Base-by-base conservation (phyloP, 2,888 invertebrate species). In the Drosophila atripex region DNA sequence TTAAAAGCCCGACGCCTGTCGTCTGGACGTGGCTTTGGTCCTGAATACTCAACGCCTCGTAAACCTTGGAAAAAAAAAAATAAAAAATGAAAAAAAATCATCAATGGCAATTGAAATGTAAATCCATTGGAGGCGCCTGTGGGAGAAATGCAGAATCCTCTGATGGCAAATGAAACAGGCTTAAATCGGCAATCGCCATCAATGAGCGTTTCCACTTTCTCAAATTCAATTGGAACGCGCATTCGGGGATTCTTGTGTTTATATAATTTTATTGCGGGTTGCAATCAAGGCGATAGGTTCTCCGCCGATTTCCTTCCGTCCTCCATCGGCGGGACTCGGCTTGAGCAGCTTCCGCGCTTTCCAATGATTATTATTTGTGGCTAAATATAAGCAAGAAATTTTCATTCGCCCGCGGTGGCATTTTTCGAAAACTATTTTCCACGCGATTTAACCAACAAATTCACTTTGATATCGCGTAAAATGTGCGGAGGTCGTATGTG, bases 231-330 rank as follows among this genome's bases (percentile, higher is more conserved):
- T 46, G 35, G 35, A 57, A 59, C 57, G 35, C 59, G 57, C 35
- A 56, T 46, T 56, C 57, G 56, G 61, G 57, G 61, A 53, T 69
- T 60, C 49, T 71, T 75, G 69, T 82, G 82, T 85, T 83, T 87
- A 87, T 77, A 87, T 85, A 87, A 87, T 82, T 87, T 82, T 73
- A 85, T 83, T 83, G 82, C 55, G 83, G 63, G 70, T 85, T 85
- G 76, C 85, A 80, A 82, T 82, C 87, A 86, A 72, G 46, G 52
- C 87, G 64, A 86, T 82, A 80, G 85, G 78, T 78, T 84, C 83
- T 69, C 35, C 57, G 68, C 72, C 71, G 77, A 68, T 75, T 73
- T 28, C 28, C 28, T 28, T 50, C 11, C 47, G 57, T 38, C 70
- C 71, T 77, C 69, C 60, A 66, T 16, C 16, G 51, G 30, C 38